phyloP scores from a whole-genome alignment of 2,888 invertebrate genomes.

The Xestia sexstrigata region DNA sequence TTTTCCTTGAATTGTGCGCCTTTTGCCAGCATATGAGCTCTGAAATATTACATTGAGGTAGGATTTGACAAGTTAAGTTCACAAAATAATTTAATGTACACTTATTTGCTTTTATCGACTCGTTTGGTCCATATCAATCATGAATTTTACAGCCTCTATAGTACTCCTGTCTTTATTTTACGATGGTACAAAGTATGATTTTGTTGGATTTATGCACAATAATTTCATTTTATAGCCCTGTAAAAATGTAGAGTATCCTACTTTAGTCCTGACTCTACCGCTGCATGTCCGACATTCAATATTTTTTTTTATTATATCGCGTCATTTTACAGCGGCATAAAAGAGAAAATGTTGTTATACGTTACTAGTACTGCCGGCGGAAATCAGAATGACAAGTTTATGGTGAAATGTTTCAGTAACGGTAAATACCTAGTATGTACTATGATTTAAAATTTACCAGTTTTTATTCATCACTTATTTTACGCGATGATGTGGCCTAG shows the following conservation, averaged over 20 bases:
- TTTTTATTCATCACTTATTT: neutral
- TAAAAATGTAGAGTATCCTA: conserved; percentile 50
- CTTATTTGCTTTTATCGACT: conserved; percentile 5
- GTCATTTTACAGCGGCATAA: conserved; percentile 31
- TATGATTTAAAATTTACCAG: neutral
- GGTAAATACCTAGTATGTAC: neutral
- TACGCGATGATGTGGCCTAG: neutral
- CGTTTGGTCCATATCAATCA: conserved; percentile 13
- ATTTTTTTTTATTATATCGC: conserved; percentile 35
- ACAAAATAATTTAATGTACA: conserved; percentile 1
- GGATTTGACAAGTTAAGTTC: neutral
- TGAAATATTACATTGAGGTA: neutral
- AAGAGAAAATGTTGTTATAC: conserved; percentile 3
- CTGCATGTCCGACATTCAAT: conserved; percentile 49
- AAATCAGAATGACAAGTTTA: neutral
- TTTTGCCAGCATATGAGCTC: neutral
- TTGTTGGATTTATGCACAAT: conserved; percentile 51
- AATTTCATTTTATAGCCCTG: conserved; percentile 56
- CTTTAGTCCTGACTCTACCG: conserved; percentile 9
- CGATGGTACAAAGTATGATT: conserved; percentile 49
- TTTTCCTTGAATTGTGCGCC: neutral
- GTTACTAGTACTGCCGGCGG: neutral
- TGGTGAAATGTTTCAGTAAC: neutral
- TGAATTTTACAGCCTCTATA: neutral
- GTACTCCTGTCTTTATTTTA: conserved; percentile 45